Conservation (phyloP, 2,113 vertebrate species). For the Centropus bengalensis region DNA sequence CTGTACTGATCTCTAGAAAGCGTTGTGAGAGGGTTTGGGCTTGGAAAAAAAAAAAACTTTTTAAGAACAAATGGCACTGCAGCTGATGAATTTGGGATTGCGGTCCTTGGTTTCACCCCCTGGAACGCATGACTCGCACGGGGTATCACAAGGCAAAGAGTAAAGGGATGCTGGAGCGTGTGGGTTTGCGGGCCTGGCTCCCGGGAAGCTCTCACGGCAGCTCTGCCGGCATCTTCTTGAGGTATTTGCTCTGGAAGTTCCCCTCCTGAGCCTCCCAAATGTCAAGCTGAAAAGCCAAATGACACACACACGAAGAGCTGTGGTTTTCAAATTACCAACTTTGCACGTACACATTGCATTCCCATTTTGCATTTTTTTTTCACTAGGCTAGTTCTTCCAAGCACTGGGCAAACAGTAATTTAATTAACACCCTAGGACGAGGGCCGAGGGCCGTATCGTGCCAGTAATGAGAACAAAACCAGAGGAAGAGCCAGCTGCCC, state of each 20-base stretch:
- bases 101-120: neutral
- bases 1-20: neutral
- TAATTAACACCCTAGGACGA: neutral
- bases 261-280: neutral
- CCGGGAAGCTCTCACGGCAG: neutral
- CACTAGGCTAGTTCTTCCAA: neutral
- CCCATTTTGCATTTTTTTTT: neutral
- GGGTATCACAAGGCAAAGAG: neutral
- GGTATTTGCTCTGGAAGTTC: neutral
- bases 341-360: neutral
- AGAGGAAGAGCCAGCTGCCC: neutral
- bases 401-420: neutral
- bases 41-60: neutral
- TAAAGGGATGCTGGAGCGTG: neutral
- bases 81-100: fast-evolving
- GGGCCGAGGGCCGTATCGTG: neutral
- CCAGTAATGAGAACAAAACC: neutral
- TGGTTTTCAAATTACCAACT: conserved; percentile 8
- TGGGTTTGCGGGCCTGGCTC: neutral
- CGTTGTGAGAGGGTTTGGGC: neutral
- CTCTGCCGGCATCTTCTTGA: neutral
- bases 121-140: neutral
- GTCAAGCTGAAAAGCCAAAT: neutral
- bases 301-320: neutral
- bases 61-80: neutral